phyloP scores from a whole-genome alignment of 1,140 invertebrate species.

The Octopus bimaculoides region DNA sequence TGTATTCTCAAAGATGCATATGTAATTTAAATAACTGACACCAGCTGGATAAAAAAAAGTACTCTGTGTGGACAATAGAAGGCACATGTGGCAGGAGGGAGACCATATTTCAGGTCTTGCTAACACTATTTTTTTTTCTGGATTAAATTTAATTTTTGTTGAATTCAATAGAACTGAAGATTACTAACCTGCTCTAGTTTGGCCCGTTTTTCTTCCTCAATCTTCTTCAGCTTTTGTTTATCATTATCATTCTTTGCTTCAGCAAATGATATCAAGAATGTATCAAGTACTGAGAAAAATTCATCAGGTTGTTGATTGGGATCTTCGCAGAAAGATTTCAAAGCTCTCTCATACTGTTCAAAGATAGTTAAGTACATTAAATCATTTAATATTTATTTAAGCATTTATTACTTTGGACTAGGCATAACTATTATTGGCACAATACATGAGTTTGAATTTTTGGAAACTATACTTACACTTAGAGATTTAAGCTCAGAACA shows the following conservation, averaged over 20 bases:
- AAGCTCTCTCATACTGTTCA: conserved; percentile 76
- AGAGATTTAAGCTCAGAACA: no score
- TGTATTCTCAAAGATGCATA: no score
- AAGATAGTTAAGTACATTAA: no score
- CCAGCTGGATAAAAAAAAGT: background rate
- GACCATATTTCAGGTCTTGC: background rate
- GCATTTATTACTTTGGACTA: no score
- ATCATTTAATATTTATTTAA: no score
- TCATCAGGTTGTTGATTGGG: conserved; percentile 87
- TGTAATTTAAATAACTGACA: background rate
- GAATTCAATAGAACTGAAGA: background rate
- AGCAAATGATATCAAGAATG: conserved; percentile 78
- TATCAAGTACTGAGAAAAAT: conserved; percentile 92
- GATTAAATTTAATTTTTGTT: background rate
- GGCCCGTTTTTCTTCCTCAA: conserved; percentile 88
- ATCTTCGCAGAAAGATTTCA: conserved; percentile 88
- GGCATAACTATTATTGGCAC: no score
- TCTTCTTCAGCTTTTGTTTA: conserved; percentile 75
- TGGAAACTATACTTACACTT: no score
- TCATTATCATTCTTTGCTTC: conserved; percentile 90
- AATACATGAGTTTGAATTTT: no score
- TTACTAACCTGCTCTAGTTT: conserved; percentile 81
- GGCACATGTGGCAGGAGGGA: background rate
- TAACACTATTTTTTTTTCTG: background rate
- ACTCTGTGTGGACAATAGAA: background rate